A percentile compares a stretch with the other conserved stretches of the same genome.
Conservation (phyloP, 2,797 vertebrate species). For the Botia kubotai region DNA sequence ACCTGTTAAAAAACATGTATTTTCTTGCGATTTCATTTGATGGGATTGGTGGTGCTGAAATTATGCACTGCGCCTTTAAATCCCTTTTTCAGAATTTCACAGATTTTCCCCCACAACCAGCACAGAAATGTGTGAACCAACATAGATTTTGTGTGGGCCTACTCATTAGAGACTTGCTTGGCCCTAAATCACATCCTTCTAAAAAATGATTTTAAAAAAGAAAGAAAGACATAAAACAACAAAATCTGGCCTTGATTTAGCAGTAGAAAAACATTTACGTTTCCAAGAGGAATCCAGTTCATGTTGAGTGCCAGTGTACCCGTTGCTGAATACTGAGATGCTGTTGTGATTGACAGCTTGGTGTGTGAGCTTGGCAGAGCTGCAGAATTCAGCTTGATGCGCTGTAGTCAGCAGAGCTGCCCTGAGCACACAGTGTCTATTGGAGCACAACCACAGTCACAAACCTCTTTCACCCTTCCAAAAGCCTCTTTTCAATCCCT, state of each 20-base stretch:
- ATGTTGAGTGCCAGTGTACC: slow-evolving; percentile 2
- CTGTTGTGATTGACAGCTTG: slow-evolving; percentile 49
- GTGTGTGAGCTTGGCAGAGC: slow-evolving; percentile 35
- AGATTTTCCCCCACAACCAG: too few species aligned
- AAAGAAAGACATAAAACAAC: not conserved
- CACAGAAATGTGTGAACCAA: too few species aligned
- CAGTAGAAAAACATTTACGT: slow-evolving; percentile 6
- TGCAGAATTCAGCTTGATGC: slow-evolving; percentile 10
- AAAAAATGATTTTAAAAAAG: not conserved
- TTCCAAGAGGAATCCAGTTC: slow-evolving; percentile 1
- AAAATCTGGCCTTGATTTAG: slow-evolving; percentile 11
- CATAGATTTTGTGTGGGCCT: too few species aligned
- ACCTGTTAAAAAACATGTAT: too few species aligned
- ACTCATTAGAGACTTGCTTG: too few species aligned
- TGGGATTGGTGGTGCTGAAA: too few species aligned
- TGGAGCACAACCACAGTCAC: slow-evolving; percentile 21
- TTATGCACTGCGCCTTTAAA: too few species aligned
- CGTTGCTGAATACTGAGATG: slow-evolving; percentile 21
- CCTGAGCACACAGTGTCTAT: slow-evolving; percentile 11
- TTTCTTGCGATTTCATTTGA: too few species aligned
- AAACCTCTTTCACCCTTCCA: slow-evolving; percentile 6
- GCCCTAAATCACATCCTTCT: not conserved
- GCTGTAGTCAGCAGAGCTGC: slow-evolving; percentile 40
- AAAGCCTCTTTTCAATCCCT: not conserved
- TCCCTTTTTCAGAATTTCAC: too few species aligned